Evolutionary conservation across 2,113 vertebrate genomes (phyloP), one percentile per base, ranked within the genome.

Genomic region (Triplophysa tibetana): DNA sequence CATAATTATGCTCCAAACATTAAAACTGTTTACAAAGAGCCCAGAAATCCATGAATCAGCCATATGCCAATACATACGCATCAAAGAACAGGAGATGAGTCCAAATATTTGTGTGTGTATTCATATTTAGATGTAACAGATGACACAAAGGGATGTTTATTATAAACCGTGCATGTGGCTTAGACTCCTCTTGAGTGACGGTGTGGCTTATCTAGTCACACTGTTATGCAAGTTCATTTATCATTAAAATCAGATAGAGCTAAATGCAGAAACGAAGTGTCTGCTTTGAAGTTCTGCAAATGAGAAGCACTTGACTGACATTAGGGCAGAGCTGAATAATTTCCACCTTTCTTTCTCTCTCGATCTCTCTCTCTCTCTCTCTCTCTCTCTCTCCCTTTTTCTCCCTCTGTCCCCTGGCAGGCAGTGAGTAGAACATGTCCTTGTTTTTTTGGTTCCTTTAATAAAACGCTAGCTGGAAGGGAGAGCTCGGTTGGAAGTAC

Each of bases 221-320:
- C 3, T 0, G 41, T 68, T 67, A 61, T 24, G 52, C 52, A 68
- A 73, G 38, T 60, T 12, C 70, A 48, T 21, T 74, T 7, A 64
- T 43, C 23, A 74, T 62, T 16, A 52, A 67, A 81, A 75, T 81
- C 64, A 68, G 64, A 75, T 65, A 69, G 60, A 72, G 69, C 58
- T 73, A 73, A 80, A 80, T 64, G 48, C n/a, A 65, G 69, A 77
- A 77, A 77, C 24, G 23, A 50, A 62, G 16, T 6, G 23, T 50
- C 78, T 79, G 26, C 78, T 80, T 80, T 80, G 68, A 80, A 80
- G 78, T 73, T 54, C 29, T 56, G 70, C 54, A 75, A 81, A 75
- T 73, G 38, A 75, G 63, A 81, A 81, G 79, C 72, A 75, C 79
- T 68, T 81, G 79, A 75, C 50, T 81, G 63, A 67, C 72, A 75